Conservation (phyloP, 2,113 vertebrate genomes). For the Erinaceus europaeus region DNA sequence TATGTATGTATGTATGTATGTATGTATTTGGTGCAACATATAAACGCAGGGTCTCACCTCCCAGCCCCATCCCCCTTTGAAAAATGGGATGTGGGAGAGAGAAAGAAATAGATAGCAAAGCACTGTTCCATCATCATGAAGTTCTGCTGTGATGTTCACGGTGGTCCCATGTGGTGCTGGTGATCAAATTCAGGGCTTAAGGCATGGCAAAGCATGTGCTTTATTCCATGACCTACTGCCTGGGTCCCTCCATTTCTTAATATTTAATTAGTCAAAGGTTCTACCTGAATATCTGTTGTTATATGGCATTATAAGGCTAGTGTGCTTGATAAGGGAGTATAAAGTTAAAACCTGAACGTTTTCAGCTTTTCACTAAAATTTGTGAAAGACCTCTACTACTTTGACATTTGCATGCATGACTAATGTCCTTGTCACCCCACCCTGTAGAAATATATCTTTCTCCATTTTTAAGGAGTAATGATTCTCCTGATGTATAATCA, state of each 20-base stretch:
- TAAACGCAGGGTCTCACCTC: too few species aligned
- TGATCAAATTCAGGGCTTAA: too few species aligned
- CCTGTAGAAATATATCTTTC: not conserved
- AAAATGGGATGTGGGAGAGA: too few species aligned
- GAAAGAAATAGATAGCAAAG: too few species aligned
- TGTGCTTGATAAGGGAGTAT: not conserved
- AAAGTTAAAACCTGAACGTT: not conserved
- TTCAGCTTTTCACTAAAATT: not conserved
- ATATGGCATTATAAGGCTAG: not conserved
- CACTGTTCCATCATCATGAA: too few species aligned
- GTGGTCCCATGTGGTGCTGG: too few species aligned
- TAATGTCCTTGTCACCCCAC: not conserved
- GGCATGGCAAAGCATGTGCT: too few species aligned
- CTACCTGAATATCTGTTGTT: not conserved
- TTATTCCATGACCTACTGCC: too few species aligned
- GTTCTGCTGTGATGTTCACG: too few species aligned
- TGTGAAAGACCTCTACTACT: not conserved
- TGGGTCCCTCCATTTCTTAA: not conserved
- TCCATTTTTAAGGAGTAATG: not conserved
- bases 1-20: too few species aligned
- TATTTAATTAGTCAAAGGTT: not conserved
- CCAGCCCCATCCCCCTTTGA: too few species aligned
- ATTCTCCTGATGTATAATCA: not conserved
- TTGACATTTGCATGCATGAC: not conserved
- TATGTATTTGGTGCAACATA: too few species aligned